Evolutionary conservation across 2,888 invertebrate species (phyloP).

Genomic region (Xestobium rufovillosum): DNA sequence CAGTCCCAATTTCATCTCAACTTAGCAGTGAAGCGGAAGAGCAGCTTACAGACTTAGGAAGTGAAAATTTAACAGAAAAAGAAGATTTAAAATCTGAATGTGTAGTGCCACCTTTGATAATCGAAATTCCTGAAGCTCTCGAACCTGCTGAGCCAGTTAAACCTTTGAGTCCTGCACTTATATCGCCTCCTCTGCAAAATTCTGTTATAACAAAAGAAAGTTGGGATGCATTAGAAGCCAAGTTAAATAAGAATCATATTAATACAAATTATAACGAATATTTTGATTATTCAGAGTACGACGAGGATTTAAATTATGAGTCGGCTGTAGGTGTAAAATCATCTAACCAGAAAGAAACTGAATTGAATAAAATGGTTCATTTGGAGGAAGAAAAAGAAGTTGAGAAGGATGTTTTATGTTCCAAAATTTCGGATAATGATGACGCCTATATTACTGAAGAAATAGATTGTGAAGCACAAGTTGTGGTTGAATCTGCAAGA

Average conservation of each 20-base stretch:
- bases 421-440: no score
- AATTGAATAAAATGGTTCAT: no score
- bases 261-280: conserved; percentile 30
- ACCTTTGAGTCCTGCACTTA: conserved; percentile 10
- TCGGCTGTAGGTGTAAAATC: no score
- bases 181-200: conserved; percentile 19
- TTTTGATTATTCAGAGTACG: no score
- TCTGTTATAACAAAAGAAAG: conserved; percentile 37
- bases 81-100: background rate
- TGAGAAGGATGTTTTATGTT: no score
- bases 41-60: background rate
- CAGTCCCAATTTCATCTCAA: conserved; percentile 13
- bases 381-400: no score
- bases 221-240: conserved; percentile 40
- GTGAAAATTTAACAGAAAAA: background rate
- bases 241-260: conserved; percentile 33
- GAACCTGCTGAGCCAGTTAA: background rate
- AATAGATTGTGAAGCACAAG: no score
- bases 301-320: no score
- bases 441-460: no score
- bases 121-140: background rate
- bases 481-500: no score
- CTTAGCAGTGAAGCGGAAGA: conserved; percentile 6
- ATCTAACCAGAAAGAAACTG: no score
- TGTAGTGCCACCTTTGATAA: background rate